phyloP scores from a whole-genome alignment of 2,888 invertebrate species.

The Alloplasta piceator region DNA sequence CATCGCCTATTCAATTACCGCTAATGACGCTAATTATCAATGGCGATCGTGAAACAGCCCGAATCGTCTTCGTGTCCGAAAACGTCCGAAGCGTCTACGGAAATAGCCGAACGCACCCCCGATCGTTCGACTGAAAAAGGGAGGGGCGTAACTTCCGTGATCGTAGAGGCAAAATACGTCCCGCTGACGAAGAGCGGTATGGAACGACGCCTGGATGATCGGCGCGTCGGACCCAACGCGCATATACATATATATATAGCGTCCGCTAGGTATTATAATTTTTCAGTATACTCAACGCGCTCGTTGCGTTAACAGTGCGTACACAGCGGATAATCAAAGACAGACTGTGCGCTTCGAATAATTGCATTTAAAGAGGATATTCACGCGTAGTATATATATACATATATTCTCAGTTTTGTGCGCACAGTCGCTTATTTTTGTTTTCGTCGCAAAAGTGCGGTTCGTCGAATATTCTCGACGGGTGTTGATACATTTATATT shows the following conservation, averaged over 20 bases:
- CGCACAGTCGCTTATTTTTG: background rate
- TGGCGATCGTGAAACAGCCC: constrained; percentile 33
- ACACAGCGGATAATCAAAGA: constrained; percentile 3
- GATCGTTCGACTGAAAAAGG: too few species aligned
- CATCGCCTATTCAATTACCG: background rate
- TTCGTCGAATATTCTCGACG: background rate
- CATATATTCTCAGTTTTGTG: background rate
- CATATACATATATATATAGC: constrained; percentile 35
- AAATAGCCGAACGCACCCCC: constrained; percentile 27
- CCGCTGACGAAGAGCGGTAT: constrained; percentile 72
- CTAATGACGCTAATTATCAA: background rate
- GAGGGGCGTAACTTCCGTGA: too few species aligned
- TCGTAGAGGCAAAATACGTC: constrained; percentile 69
- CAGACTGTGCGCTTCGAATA: constrained; percentile 18
- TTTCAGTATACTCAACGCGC: constrained; percentile 58
- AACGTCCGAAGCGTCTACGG: constrained; percentile 35
- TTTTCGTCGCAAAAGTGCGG: background rate
- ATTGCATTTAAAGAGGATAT: constrained; percentile 12
- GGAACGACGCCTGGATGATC: constrained; percentile 61
- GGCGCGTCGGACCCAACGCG: constrained; percentile 37
- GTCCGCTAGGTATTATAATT: constrained; percentile 15
- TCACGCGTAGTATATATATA: too few species aligned
- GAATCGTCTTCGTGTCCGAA: constrained; percentile 27
- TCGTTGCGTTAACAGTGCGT: constrained; percentile 50
- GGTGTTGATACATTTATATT: too few species aligned